A percentile compares a stretch with the other conserved stretches of the same genome.
Conservation (phyloP, 2,113 vertebrate genomes). For the Charina bottae region DNA sequence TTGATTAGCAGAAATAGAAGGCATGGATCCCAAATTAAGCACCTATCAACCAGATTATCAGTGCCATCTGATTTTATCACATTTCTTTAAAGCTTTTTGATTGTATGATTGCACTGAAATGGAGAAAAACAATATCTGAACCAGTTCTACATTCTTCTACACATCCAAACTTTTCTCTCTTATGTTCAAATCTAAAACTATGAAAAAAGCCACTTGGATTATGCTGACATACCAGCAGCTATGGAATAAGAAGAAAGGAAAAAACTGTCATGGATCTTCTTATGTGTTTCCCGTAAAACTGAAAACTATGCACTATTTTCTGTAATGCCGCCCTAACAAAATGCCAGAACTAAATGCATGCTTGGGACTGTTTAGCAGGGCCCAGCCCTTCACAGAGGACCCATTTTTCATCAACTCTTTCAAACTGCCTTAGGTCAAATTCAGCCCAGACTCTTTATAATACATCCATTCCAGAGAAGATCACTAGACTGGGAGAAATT, state of each 20-base stretch:
- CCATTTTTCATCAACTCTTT: background rate
- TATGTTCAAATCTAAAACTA: background rate
- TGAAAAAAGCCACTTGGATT: background rate
- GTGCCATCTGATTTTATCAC: background rate
- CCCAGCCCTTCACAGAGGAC: background rate
- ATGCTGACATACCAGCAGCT: background rate
- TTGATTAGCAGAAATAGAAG: slow-evolving; percentile 42
- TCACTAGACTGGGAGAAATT: background rate
- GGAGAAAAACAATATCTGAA: slow-evolving; percentile 16
- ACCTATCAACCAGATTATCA: slow-evolving; percentile 20
- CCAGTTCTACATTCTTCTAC: background rate
- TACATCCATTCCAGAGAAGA: background rate
- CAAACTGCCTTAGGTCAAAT: background rate
- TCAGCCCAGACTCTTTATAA: background rate
- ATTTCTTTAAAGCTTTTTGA: background rate
- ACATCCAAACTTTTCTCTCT: background rate
- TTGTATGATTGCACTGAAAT: background rate
- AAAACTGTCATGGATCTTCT: background rate
- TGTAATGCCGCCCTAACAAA: background rate
- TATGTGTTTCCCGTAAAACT: background rate
- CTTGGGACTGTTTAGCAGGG: background rate
- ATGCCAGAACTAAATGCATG: background rate
- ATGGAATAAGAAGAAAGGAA: background rate
- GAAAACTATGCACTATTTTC: background rate
- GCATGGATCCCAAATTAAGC: slow-evolving; percentile 30